Percentiles rank a stretch among this genome's conserved stretches.
Evolutionary conservation across 2,797 vertebrate species (phyloP).

Genomic region (Rhinatrema bivittatum): DNA sequence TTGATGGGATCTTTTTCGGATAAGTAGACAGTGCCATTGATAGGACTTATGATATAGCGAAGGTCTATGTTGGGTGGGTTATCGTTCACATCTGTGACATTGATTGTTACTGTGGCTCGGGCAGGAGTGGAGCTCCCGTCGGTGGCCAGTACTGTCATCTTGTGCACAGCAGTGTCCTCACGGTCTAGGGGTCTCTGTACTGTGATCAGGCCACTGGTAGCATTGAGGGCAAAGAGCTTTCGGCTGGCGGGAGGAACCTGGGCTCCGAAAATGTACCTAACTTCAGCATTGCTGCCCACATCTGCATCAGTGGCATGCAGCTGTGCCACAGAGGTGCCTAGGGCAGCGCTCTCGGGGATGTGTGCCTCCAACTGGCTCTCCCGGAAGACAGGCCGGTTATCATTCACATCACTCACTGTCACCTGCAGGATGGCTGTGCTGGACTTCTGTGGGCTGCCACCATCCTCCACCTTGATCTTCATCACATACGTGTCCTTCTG

Average conservation of each 20-base stretch:
- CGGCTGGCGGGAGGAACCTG: constrained; percentile 90
- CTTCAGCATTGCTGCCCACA: constrained; percentile 90
- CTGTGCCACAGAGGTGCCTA: constrained; percentile 92
- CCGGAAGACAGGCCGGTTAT: constrained; percentile 93
- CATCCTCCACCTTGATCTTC: constrained; percentile 98
- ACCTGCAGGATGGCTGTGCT: constrained; percentile 98
- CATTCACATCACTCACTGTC: constrained; percentile 95
- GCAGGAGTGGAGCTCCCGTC: constrained; percentile 95
- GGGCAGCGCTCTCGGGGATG: constrained; percentile 88
- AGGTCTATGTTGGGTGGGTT: constrained; percentile 98
- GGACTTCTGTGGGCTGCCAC: constrained; percentile 93
- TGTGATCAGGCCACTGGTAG: constrained; percentile 88
- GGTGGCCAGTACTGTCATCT: constrained; percentile 93
- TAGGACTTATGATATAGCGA: constrained; percentile 97
- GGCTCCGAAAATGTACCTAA: constrained; percentile 91
- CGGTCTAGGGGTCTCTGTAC: constrained; percentile 91
- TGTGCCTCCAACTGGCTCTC: constrained; percentile 94
- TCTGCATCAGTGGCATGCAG: constrained; percentile 95
- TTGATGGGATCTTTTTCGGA: constrained; percentile 97
- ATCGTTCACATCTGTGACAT: constrained; percentile 97
- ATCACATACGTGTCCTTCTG: constrained; percentile 98
- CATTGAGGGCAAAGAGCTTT: constrained; percentile 93
- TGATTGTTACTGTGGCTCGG: constrained; percentile 88
- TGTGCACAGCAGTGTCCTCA: constrained; percentile 94
- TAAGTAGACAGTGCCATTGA: constrained; percentile 96